A percentile compares a stretch with the other conserved stretches of the same genome.
Conservation (phyloP, 2,888 invertebrate genomes). For the Dasypogon diadema region DNA sequence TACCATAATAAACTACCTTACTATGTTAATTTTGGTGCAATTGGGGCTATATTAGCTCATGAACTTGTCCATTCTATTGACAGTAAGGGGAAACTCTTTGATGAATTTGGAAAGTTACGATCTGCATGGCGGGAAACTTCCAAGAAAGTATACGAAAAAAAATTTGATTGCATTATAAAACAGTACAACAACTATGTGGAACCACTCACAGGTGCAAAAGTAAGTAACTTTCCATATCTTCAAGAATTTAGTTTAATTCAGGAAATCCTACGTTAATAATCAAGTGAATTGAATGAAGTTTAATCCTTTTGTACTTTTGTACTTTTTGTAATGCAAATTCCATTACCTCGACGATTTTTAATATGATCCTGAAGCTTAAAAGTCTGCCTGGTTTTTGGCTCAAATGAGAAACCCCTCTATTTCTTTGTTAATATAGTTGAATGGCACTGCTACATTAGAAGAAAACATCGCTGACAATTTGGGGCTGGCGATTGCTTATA, state of each 20-base stretch:
- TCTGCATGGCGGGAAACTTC: background rate
- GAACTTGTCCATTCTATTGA: conserved; percentile 37
- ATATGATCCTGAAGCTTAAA: no score
- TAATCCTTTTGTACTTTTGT: no score
- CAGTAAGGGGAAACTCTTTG: conserved; percentile 14
- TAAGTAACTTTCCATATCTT: no score
- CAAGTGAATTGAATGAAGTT: no score
- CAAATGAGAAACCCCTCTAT: no score
- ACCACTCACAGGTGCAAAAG: conserved; percentile 7
- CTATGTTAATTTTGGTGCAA: conserved; percentile 38
- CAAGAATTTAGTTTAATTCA: no score
- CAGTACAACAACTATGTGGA: conserved; percentile 19
- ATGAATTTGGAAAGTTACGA: conserved; percentile 5
- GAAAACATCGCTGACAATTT: conserved; percentile 55
- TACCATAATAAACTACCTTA: conserved; percentile 22
- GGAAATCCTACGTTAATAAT: no score
- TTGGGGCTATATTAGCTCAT: conserved; percentile 28
- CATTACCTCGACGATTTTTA: no score
- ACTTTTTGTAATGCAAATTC: no score
- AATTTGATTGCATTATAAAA: conserved; percentile 16
- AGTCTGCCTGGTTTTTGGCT: no score
- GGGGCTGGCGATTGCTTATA: conserved; percentile 50
- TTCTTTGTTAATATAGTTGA: conserved; percentile 32
- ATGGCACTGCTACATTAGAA: conserved; percentile 50
- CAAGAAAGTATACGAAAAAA: background rate